Conservation (phyloP, 2,888 invertebrate species). For the Ctena decussata region DNA sequence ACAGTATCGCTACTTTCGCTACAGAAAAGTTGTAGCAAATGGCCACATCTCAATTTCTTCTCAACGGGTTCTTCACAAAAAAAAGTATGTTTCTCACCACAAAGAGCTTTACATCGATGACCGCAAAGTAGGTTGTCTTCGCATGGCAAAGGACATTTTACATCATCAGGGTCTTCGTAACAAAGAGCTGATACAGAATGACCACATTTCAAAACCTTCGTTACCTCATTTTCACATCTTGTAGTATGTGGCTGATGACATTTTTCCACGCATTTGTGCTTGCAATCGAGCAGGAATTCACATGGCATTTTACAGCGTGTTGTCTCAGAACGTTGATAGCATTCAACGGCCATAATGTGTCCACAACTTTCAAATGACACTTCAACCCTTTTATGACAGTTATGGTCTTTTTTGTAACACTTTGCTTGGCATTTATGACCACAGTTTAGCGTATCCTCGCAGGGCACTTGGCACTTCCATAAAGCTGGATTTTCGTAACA, state of each 20-base stretch:
- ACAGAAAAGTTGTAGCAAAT: background rate
- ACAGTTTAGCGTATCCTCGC: background rate
- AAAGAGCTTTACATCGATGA: background rate
- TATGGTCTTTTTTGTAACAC: background rate
- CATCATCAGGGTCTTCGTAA: constrained; percentile 69
- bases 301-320: background rate
- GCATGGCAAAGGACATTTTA: background rate
- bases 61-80: background rate
- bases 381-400: background rate
- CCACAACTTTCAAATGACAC: background rate
- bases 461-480: background rate
- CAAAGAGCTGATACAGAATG: constrained; percentile 56
- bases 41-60: background rate
- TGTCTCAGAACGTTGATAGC: background rate
- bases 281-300: background rate
- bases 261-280: background rate
- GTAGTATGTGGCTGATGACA: background rate
- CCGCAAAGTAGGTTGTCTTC: background rate
- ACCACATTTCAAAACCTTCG: background rate
- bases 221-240: background rate
- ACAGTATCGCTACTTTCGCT: background rate
- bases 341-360: background rate
- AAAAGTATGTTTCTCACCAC: background rate
- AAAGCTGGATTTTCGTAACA: background rate
- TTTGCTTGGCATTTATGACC: background rate